phyloP scores from a whole-genome alignment of 2,888 invertebrate genomes.

The Octonoba sinensis region DNA sequence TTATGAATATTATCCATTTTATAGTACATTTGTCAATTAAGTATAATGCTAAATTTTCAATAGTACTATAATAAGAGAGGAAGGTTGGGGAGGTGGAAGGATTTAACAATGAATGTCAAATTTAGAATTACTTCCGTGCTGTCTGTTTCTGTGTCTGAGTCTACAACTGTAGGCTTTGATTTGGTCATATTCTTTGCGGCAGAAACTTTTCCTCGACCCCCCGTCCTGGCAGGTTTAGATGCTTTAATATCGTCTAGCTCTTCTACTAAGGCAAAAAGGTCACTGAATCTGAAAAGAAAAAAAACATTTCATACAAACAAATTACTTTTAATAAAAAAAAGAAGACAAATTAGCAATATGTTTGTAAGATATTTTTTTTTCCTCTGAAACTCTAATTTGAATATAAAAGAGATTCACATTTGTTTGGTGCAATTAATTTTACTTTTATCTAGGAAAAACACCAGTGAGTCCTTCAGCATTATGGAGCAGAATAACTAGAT shows the following conservation, averaged over 20 bases:
- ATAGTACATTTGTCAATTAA: too few species aligned
- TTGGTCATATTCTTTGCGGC: constrained; percentile 62
- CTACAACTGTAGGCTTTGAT: constrained; percentile 56
- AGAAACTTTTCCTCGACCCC: constrained; percentile 60
- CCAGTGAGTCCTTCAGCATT: too few species aligned
- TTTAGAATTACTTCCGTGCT: constrained; percentile 62
- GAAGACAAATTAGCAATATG: not conserved
- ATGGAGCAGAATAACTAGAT: too few species aligned
- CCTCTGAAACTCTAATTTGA: not conserved
- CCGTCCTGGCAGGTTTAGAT: constrained; percentile 57
- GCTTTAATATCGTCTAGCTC: constrained; percentile 63
- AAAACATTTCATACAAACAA: not conserved
- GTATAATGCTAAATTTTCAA: too few species aligned
- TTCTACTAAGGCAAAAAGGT: constrained; percentile 66
- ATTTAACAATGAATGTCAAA: not conserved
- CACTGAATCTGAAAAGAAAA: constrained; percentile 61
- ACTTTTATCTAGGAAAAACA: too few species aligned
- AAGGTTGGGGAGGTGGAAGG: too few species aligned
- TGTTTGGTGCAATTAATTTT: too few species aligned
- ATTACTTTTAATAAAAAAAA: not conserved
- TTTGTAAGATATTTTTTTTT: not conserved
- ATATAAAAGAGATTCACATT: too few species aligned
- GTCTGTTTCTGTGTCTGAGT: constrained; percentile 66
- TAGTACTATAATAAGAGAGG: too few species aligned
- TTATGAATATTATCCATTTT: too few species aligned